Conservation (phyloP, 2,113 vertebrate genomes). For the Bolborhynchus lineola region DNA sequence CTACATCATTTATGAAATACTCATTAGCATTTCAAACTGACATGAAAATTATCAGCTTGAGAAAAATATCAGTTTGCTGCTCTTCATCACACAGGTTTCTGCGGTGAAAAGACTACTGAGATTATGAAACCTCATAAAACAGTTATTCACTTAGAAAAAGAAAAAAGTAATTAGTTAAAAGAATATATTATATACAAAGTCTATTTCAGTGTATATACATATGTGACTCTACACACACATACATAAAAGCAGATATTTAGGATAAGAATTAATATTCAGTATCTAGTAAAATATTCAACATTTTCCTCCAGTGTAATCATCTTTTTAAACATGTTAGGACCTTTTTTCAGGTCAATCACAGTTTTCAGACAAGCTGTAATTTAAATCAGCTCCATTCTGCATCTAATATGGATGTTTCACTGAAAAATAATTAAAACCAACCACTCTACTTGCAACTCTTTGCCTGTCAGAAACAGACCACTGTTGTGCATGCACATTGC, state of each 20-base stretch:
- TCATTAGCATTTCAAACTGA: not conserved
- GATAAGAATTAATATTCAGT: slow-evolving; percentile 21
- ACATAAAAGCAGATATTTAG: not conserved
- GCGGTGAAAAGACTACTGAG: not conserved
- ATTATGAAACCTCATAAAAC: not conserved
- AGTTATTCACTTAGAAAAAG: not conserved
- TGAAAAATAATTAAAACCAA: slow-evolving; percentile 59
- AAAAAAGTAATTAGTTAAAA: not conserved
- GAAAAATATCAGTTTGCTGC: not conserved
- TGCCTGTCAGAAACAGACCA: not conserved
- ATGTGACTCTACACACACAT: not conserved
- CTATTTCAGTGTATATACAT: not conserved
- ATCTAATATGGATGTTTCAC: slow-evolving; percentile 30
- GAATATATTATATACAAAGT: not conserved
- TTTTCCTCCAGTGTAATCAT: slow-evolving; percentile 34
- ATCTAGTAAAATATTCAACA: not conserved
- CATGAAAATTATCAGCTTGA: not conserved
- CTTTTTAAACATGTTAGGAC: slow-evolving; percentile 34
- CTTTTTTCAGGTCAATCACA: slow-evolving; percentile 56
- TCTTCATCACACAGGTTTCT: not conserved
- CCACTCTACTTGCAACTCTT: not conserved
- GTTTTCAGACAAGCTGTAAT: slow-evolving; percentile 61
- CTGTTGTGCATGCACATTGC: not conserved
- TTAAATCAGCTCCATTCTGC: slow-evolving; percentile 58
- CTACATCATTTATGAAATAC: not conserved